Percentiles rank a stretch among this genome's conserved stretches.
Evolutionary conservation across 2,113 vertebrate genomes (phyloP).

Genomic region (Urocolius indicus): DNA sequence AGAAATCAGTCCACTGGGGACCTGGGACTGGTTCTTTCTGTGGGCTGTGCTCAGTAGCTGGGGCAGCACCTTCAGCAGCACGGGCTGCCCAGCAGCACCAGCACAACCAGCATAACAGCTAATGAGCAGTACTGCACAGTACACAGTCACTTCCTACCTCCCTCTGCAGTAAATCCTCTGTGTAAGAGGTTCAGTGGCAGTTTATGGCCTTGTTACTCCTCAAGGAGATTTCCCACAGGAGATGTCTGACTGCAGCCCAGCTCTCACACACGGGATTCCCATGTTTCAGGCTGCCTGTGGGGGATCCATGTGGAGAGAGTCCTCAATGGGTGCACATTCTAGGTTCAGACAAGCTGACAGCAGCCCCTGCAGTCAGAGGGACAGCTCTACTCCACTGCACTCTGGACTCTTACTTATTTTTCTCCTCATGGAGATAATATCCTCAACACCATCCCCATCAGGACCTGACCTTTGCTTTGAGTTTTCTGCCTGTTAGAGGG

Average conservation of each 20-base stretch:
- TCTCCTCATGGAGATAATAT: neutral
- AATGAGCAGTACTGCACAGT: neutral
- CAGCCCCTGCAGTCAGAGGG: neutral
- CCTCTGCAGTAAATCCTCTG: neutral
- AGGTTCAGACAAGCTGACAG: neutral
- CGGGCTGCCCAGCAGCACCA: neutral
- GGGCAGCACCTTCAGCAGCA: too few species aligned
- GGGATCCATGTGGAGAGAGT: neutral
- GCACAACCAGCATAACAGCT: accelerated
- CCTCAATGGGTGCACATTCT: neutral
- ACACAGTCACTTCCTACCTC: neutral
- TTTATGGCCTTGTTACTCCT: neutral
- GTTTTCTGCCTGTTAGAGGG: neutral
- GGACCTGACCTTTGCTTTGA: neutral
- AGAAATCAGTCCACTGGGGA: neutral
- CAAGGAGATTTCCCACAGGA: neutral
- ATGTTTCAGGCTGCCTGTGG: accelerated
- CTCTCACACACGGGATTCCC: neutral
- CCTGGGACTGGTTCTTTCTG: neutral
- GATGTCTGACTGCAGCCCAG: neutral
- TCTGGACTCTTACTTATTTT: neutral
- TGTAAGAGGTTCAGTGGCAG: accelerated
- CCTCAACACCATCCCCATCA: neutral
- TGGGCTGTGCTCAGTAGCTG: neutral
- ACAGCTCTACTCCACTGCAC: neutral